Evolutionary conservation across 2,113 vertebrate genomes (phyloP), one percentile per base, ranked within the genome.

Genomic region (Rynchops niger): DNA sequence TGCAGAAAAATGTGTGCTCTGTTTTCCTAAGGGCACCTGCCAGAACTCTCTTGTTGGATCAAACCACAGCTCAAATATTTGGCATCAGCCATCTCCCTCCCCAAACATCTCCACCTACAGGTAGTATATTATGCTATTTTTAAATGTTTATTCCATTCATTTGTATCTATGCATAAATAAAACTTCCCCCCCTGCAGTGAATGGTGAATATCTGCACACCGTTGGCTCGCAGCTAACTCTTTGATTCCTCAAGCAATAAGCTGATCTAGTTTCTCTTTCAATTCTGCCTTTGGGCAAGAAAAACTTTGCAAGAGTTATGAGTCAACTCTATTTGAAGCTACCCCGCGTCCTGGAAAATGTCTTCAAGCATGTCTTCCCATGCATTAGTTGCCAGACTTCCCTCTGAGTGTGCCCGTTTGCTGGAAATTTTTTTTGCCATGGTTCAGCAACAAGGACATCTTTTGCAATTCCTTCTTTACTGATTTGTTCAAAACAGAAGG

Each of bases 261-360:
- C 17, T 25, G 27, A 69, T 93, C 59, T 53, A 13, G 20, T 88
- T 96, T 95, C 84, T 92, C 58, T 94, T 95, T 92, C 79, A 49
- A 0, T 73, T 38, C 45, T 83, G 87, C 92, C 92, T 70, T 58
- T 52, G 87, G 85, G 90, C 90, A 73, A 66, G 88, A 77, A 27
- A 86, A 65, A 8, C 66, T 83, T 50, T 66, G 53, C 58, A 40
- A 63, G 71, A 30, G 58, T 52, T 80, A 42, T 93, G 93, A 96
- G 72, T 95, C 95, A 96, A 8, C 62, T 21, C 34, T 18, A 1
- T n/a, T 76, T 42, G 78, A 74, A 94, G 90, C 43, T 65, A 30
- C 43, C 18, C 29, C 43, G 15, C 30, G 40, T 86, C 32, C 78
- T 96, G 96, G 90, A 90, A 91, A 80, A 83, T 50, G 45, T 93